Evolutionary conservation across 2,113 vertebrate species (phyloP).

Genomic region (Pogonocichla stellata): DNA sequence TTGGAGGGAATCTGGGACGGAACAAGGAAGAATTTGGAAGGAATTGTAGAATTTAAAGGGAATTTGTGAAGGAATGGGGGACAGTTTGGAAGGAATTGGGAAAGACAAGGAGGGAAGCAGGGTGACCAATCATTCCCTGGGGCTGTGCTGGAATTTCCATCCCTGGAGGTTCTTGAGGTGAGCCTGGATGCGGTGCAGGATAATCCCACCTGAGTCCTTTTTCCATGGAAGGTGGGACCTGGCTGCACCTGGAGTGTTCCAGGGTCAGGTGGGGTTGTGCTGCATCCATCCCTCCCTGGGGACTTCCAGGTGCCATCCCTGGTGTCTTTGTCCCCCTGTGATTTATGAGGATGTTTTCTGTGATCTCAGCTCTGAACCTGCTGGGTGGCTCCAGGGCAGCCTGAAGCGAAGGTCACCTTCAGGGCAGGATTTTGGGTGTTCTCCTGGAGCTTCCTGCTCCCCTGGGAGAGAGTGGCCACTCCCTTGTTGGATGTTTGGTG

Average conservation of each 20-base stretch:
- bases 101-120: too few species aligned
- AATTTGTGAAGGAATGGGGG: neutral
- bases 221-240: accelerated
- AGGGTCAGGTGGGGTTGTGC: neutral
- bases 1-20: neutral
- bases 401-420: neutral
- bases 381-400: neutral
- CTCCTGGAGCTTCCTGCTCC: neutral
- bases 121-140: accelerated
- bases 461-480: accelerated
- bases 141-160: accelerated
- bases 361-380: neutral
- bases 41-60: neutral
- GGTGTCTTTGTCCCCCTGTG: accelerated
- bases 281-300: accelerated
- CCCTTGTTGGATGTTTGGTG: accelerated
- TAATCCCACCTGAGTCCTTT: neutral
- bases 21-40: neutral
- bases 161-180: neutral
- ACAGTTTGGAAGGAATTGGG: neutral
- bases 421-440: neutral
- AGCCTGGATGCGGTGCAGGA: neutral
- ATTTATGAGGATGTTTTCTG: neutral
- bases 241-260: neutral
- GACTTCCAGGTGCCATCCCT: neutral